Evolutionary conservation across 2,113 vertebrate species (phyloP), one percentile per base, ranked within the genome.

Genomic region (Eonycteris spelaea): DNA sequence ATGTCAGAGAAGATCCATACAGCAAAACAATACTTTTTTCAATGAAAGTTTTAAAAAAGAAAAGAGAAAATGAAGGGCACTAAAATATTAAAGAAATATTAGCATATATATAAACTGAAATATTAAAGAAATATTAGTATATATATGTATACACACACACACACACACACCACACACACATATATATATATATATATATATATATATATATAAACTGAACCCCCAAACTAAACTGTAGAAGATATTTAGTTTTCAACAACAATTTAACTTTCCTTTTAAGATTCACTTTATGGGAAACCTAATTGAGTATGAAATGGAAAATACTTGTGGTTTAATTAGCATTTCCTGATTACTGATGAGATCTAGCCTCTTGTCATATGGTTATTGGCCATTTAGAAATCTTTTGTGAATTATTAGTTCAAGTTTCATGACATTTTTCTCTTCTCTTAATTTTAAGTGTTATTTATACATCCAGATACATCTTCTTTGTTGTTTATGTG

Each of bases 271-370:
- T 82, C 15, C 18, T 51, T 83, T 67, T 67, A 75, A 80, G 61
- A 19, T 93, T 90, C 19, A 90, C 80, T 93, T 86, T 93, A 74
- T 86, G 67, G 80, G 57, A 86, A 80, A 59, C 10, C 85, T 85
- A 93, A 80, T 55, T 61, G 33, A 16, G 4, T 61, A 82, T 82
- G 59, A 90, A 82, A 93, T 86, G 12, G 26, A 86, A 75, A 63
- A 84, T 70, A 40, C 45, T 84, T 65, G 65, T 73, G 19, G 38
- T 18, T 94, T 38, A 28, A 65, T 67, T 51, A 82, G 21, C 24
- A 73, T 80, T 93, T 86, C 21, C 45, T 85, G 38, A 28, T 90
- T 96, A 79, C 71, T 73, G 26, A 86, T 73, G 53, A 93, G 16
- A 77, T 40, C 48, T 30, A 57, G 79, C 1, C 6, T 13, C 61